A percentile compares a stretch with the other conserved stretches of the same genome.
These are phyloP conservation scores for Loris lydekkerianus DNA, from an alignment of 2,797 vertebrate genomes.

Conservation along the genomic window DNA sequence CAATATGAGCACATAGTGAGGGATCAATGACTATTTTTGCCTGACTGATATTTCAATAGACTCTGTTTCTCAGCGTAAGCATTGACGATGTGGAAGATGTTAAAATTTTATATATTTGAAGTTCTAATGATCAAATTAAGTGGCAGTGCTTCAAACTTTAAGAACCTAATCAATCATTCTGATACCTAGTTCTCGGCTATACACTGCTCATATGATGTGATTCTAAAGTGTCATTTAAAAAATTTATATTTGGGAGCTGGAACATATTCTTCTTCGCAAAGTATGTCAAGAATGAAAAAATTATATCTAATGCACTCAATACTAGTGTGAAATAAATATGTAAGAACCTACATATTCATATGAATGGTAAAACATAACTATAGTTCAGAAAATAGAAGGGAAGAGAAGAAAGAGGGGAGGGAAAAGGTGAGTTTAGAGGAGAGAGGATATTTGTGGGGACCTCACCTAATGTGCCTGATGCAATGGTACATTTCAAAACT, in stretches of 20 bases:
- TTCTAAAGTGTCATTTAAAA: neutral
- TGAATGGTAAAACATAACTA: no score
- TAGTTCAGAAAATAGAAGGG: no score
- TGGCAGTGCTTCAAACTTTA: slow-evolving; percentile 6
- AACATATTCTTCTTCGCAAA: no score
- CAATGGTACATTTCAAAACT: no score
- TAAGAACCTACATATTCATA: no score
- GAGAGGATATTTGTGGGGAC: no score
- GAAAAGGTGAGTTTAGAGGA: no score
- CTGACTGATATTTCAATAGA: neutral
- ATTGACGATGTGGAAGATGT: neutral
- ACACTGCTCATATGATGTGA: neutral
- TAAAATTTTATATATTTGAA: neutral
- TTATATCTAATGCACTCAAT: no score
- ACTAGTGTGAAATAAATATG: no score
- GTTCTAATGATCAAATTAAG: neutral
- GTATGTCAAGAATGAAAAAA: no score
- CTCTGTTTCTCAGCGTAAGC: neutral
- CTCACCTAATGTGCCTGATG: no score
- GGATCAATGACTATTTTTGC: neutral
- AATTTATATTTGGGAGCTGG: neutral
- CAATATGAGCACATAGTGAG: neutral
- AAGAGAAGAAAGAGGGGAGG: no score
- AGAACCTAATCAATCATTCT: neutral
- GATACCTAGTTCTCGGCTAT: neutral